Conservation (phyloP, 2,797 vertebrate genomes). For the Myotis daubentonii region DNA sequence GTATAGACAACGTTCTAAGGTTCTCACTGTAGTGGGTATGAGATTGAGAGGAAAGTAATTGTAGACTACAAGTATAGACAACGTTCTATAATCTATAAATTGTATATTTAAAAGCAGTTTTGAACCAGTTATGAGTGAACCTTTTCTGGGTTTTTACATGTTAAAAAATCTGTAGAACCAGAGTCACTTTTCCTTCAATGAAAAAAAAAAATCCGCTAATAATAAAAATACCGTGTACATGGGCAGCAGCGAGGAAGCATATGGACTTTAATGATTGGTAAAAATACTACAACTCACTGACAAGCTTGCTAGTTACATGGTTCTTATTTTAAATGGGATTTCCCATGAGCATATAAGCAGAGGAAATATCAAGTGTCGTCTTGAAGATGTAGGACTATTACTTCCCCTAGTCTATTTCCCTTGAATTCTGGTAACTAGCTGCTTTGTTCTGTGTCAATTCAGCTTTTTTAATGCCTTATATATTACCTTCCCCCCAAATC, state of each 20-base stretch:
- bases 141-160: slow-evolving; percentile 47
- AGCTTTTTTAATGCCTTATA: background rate
- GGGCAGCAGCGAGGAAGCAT: background rate
- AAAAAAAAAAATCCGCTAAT: background rate
- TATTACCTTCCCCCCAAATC: background rate
- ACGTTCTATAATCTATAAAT: background rate
- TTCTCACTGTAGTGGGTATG: background rate
- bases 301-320: background rate
- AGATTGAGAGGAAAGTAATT: background rate
- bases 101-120: background rate
- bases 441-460: background rate
- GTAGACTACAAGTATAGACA: background rate
- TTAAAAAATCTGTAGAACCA: slow-evolving; percentile 26
- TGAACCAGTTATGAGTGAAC: slow-evolving; percentile 43
- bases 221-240: background rate
- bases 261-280: background rate
- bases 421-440: background rate
- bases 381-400: background rate
- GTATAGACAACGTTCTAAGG: background rate
- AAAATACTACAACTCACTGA: background rate
- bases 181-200: background rate
- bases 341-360: background rate
- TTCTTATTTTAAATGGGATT: slow-evolving; percentile 39
- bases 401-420: background rate
- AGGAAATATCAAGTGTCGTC: background rate